phyloP scores from a whole-genome alignment of 2,888 invertebrate genomes.

The Sarcophaga subvicina region DNA sequence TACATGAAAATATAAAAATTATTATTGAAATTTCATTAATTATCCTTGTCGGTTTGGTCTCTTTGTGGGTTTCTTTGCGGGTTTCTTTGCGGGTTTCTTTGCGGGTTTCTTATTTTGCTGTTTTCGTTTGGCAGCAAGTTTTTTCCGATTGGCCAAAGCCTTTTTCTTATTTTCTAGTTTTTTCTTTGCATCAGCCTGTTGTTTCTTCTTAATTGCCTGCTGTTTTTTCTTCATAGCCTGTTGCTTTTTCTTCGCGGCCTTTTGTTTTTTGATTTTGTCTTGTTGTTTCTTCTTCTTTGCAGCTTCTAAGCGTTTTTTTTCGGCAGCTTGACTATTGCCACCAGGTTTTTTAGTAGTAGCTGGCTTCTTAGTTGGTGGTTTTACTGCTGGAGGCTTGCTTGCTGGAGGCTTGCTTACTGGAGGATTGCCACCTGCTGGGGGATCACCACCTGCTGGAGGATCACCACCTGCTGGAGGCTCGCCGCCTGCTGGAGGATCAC shows the following conservation, averaged over 20 bases:
- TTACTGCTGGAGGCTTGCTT: fast-evolving
- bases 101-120: not conserved
- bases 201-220: no score
- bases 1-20: no score
- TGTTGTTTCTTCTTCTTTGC: not conserved
- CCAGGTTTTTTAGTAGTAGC: not conserved
- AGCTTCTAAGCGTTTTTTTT: not conserved
- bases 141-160: not conserved
- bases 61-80: not conserved
- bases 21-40: no score
- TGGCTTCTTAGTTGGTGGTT: not conserved
- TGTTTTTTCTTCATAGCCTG: no score
- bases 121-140: no score
- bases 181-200: no score
- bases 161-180: not conserved
- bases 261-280: no score
- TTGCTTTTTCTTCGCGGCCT: no score
- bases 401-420: not conserved
- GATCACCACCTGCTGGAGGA: not conserved
- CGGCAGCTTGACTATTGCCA: not conserved
- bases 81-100: not conserved
- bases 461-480: not conserved
- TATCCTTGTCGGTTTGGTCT: no score
- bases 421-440: not conserved
- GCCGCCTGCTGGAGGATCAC: not conserved